Evolutionary conservation across 2,113 vertebrate species (phyloP).

Genomic region (Scartelaos histophorus): DNA sequence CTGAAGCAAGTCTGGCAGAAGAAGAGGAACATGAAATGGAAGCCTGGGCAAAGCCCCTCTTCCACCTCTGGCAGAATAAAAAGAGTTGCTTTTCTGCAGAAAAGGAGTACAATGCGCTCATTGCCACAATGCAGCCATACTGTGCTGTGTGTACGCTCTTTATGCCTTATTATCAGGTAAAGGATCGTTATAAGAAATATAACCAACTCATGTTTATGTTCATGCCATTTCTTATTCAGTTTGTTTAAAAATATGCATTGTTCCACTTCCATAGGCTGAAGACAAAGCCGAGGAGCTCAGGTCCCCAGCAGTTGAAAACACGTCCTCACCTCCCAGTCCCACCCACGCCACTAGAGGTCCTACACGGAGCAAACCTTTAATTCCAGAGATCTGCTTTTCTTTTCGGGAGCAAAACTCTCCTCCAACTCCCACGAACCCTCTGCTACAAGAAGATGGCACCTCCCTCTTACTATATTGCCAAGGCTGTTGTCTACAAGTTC

Average conservation of each 20-base stretch:
- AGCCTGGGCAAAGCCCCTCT: conserved; percentile 89
- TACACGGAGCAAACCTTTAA: conserved; percentile 82
- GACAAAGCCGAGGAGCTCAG: conserved; percentile 75
- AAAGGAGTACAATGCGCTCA: conserved; percentile 85
- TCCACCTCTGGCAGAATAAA: conserved; percentile 89
- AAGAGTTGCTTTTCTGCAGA: conserved; percentile 85
- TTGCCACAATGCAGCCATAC: conserved; percentile 81
- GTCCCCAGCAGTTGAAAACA: conserved; percentile 7
- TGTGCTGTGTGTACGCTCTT: conserved; percentile 96
- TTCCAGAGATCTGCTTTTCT: conserved; percentile 96
- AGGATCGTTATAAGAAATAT: background rate
- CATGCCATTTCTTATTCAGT: background rate
- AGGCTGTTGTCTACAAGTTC: conserved; percentile 88
- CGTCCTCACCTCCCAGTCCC: conserved; percentile 10
- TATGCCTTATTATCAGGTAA: conserved; percentile 93
- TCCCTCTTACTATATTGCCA: conserved; percentile 89
- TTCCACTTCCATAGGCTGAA: conserved; percentile 74
- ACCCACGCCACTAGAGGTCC: conserved; percentile 10
- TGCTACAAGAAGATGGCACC: conserved; percentile 91
- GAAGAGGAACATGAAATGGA: conserved; percentile 85
- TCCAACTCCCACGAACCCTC: conserved; percentile 86
- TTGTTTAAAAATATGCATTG: background rate
- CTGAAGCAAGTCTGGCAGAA: conserved; percentile 75
- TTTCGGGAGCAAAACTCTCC: conserved; percentile 89
- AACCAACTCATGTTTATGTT: background rate